Evolutionary conservation across 2,113 vertebrate species (phyloP).

Genomic region (Probosciger aterrimus): DNA sequence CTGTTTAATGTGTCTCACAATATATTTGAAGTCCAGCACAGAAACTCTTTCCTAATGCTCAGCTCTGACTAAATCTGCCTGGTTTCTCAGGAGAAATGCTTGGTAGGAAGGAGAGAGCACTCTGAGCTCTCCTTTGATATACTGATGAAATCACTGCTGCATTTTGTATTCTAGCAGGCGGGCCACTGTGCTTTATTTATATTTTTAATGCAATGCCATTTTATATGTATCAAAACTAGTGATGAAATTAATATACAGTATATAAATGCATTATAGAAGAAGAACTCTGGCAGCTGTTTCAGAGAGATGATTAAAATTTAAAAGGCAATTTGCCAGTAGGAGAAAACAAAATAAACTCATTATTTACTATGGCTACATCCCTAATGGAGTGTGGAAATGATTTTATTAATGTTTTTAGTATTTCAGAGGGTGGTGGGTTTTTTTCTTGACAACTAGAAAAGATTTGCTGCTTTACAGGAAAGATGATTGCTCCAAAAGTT

Average conservation of each 20-base stretch:
- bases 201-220: slow-evolving; percentile 24
- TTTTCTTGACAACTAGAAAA: neutral
- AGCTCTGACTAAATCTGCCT: neutral
- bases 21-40: slow-evolving; percentile 1
- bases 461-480: neutral
- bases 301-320: slow-evolving; percentile 61
- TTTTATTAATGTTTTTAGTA: slow-evolving; percentile 49
- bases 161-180: slow-evolving; percentile 1
- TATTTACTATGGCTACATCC: slow-evolving; percentile 55
- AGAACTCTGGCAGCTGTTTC: slow-evolving; percentile 33
- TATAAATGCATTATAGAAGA: slow-evolving; percentile 1
- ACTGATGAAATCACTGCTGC: neutral
- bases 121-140: neutral
- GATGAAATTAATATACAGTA: slow-evolving; percentile 43
- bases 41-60: neutral
- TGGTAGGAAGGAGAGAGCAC: neutral
- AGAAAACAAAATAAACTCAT: slow-evolving; percentile 62
- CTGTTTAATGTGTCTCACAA: neutral
- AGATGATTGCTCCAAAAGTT: neutral
- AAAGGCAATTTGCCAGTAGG: slow-evolving; percentile 45
- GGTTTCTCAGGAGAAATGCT: slow-evolving; percentile 1
- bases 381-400: slow-evolving; percentile 52
- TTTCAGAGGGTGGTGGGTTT: neutral
- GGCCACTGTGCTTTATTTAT: slow-evolving; percentile 22
- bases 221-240: neutral